Conservation (phyloP, 2,888 invertebrate species). For the Folsomia candida region DNA sequence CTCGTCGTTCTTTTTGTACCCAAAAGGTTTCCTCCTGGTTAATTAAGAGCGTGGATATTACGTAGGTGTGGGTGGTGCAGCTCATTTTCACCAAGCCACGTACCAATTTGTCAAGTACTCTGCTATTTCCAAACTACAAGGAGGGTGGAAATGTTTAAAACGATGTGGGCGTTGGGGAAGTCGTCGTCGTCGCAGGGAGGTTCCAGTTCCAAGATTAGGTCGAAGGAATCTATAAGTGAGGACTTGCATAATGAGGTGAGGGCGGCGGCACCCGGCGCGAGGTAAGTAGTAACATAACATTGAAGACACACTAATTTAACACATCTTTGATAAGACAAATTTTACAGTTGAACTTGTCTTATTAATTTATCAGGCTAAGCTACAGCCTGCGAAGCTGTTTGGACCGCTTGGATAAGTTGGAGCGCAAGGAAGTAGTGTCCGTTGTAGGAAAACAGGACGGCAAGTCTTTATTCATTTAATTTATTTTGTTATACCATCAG, state of each 20-base stretch:
- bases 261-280: constrained; percentile 65
- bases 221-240: constrained; percentile 46
- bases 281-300: too few relatives aligned
- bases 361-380: too few relatives aligned
- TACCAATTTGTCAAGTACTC: too few relatives aligned
- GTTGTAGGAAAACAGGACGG: constrained; percentile 66
- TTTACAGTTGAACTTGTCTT: too few relatives aligned
- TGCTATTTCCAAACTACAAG: too few relatives aligned
- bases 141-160: constrained; percentile 50
- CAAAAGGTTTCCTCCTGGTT: not conserved
- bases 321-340: too few relatives aligned
- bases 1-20: not conserved
- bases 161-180: constrained; percentile 47
- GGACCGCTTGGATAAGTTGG: constrained; percentile 62
- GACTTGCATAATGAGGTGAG: constrained; percentile 47
- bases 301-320: too few relatives aligned
- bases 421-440: constrained; percentile 67
- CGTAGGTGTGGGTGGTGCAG: too few relatives aligned
- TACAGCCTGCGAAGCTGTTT: constrained; percentile 59
- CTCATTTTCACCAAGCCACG: too few relatives aligned
- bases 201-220: constrained; percentile 22
- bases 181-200: constrained; percentile 22
- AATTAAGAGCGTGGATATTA: not conserved
- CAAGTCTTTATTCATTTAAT: too few relatives aligned
- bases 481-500: too few relatives aligned